These are phyloP conservation scores for Drosophila fulvimacula DNA, from an alignment of 2,888 invertebrate species.

Conservation along the genomic window DNA sequence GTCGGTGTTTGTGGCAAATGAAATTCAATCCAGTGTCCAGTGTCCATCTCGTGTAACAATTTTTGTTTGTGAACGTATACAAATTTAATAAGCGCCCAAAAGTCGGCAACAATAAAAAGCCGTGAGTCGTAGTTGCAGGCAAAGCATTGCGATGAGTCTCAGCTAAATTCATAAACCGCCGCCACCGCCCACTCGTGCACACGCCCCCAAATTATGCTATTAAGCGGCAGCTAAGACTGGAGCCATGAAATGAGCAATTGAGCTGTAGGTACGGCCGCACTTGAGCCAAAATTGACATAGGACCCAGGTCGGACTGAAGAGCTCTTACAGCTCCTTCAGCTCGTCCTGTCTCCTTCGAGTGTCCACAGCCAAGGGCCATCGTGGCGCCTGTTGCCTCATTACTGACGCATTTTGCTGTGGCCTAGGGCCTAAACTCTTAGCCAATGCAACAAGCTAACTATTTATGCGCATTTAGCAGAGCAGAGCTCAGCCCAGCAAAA, in stretches of 20 bases:
- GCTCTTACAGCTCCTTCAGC: neutral
- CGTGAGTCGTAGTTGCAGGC: slow-evolving; percentile 32
- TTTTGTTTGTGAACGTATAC: slow-evolving; percentile 51
- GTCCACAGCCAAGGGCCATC: neutral
- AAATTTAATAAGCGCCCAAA: slow-evolving; percentile 73
- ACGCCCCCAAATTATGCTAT: slow-evolving; percentile 66
- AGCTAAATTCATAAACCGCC: slow-evolving; percentile 45
- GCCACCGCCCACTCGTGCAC: slow-evolving; percentile 4
- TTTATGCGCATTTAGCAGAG: neutral
- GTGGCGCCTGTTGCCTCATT: slow-evolving; percentile 16
- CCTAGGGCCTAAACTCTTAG: neutral
- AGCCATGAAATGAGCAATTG: slow-evolving; percentile 30
- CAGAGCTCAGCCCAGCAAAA: neutral
- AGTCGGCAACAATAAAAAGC: slow-evolving; percentile 66
- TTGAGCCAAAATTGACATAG: slow-evolving; percentile 36
- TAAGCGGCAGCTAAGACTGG: slow-evolving; percentile 35
- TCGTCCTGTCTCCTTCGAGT: neutral
- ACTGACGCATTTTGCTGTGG: slow-evolving; percentile 7
- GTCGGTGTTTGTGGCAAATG: slow-evolving; percentile 35
- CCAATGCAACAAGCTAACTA: slow-evolving; percentile 2
- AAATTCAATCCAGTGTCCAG: slow-evolving; percentile 69
- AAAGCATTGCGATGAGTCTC: slow-evolving; percentile 4
- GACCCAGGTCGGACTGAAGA: slow-evolving; percentile 22
- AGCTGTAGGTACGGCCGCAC: slow-evolving; percentile 10
- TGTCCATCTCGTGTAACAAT: slow-evolving; percentile 54